phyloP scores from a whole-genome alignment of 1,140 invertebrate species.

The Magallana ariakensis region DNA sequence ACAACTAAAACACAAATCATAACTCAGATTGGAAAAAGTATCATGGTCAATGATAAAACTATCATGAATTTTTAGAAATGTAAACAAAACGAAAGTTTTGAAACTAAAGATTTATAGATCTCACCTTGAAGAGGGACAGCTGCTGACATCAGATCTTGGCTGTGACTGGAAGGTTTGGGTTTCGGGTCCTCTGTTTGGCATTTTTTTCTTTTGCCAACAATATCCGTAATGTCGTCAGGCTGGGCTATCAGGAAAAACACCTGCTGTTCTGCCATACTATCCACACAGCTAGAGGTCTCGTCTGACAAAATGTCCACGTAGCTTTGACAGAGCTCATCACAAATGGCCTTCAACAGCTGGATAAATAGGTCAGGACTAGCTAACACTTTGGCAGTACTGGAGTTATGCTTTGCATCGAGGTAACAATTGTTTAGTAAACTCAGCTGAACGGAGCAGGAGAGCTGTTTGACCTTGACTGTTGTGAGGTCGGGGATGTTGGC shows the following conservation, averaged over 20 bases:
- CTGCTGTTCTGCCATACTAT: slow-evolving; percentile 83
- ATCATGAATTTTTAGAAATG: neutral
- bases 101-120: neutral
- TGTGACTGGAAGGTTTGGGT: neutral
- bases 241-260: slow-evolving; percentile 85
- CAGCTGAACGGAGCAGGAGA: slow-evolving; percentile 33
- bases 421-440: slow-evolving; percentile 44
- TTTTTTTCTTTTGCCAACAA: slow-evolving; percentile 64
- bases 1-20: too few species aligned
- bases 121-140: slow-evolving; percentile 60
- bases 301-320: slow-evolving; percentile 85
- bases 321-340: slow-evolving; percentile 83
- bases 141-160: slow-evolving; percentile 41
- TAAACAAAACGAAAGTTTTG: neutral
- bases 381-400: slow-evolving; percentile 35
- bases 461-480: slow-evolving; percentile 78
- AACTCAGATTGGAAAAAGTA: too few species aligned
- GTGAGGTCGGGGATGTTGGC: slow-evolving; percentile 82
- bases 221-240: slow-evolving; percentile 83
- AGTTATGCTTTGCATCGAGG: slow-evolving; percentile 12
- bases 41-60: too few species aligned
- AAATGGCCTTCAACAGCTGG: slow-evolving; percentile 79
- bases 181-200: neutral
- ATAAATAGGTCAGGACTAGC: slow-evolving; percentile 72
- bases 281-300: slow-evolving; percentile 81